Evolutionary conservation across 2,113 vertebrate species (phyloP).

Genomic region (Acrocephalus arundinaceus): DNA sequence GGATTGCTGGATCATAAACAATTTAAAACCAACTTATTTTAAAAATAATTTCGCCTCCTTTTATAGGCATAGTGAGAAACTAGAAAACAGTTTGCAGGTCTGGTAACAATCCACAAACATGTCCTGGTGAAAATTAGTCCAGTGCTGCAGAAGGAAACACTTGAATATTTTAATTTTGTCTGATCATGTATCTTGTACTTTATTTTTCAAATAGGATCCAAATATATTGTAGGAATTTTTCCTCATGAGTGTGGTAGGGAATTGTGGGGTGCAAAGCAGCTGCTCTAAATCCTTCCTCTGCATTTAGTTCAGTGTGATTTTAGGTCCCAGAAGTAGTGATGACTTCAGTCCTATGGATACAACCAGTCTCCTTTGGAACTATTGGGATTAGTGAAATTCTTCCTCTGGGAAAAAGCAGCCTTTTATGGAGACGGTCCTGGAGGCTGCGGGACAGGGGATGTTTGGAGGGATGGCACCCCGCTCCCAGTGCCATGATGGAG

Average conservation of each 20-base stretch:
- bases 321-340: neutral
- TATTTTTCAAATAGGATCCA: neutral
- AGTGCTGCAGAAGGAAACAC: neutral
- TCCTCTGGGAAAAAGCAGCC: neutral
- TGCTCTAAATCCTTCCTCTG: neutral
- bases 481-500: neutral
- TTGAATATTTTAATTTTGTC: neutral
- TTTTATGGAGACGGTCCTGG: fast-evolving
- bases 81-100: slow-evolving; percentile 15
- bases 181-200: neutral
- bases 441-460: neutral
- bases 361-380: neutral
- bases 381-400: neutral
- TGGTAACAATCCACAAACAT: slow-evolving; percentile 15
- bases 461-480: fast-evolving
- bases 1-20: neutral
- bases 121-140: neutral
- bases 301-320: neutral
- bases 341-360: neutral
- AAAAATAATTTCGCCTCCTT: slow-evolving; percentile 28
- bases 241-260: neutral
- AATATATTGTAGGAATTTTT: neutral
- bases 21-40: neutral
- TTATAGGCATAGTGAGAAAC: neutral
- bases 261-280: neutral